A percentile compares a stretch with the other conserved stretches of the same genome.
Evolutionary conservation across 2,797 vertebrate species (phyloP).

Genomic region (Neopelma chrysocephalum): DNA sequence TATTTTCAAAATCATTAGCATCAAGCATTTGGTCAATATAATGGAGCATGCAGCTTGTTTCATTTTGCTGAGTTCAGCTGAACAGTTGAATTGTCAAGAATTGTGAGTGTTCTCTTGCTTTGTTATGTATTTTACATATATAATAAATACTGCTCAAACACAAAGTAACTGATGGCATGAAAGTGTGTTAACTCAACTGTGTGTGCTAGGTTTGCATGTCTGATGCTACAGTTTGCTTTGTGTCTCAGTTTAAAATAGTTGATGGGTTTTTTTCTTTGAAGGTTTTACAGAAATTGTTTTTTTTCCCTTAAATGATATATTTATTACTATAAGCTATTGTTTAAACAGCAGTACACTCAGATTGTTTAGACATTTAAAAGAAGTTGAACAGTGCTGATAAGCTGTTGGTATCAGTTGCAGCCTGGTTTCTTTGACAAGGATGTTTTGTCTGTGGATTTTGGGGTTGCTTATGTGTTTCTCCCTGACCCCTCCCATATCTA

Average conservation of each 20-base stretch:
- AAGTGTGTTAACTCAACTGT: background rate
- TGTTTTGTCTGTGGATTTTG: background rate
- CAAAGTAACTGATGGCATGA: background rate
- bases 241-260: background rate
- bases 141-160: background rate
- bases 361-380: background rate
- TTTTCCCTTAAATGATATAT: background rate
- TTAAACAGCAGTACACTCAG: background rate
- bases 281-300: background rate
- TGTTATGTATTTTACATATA: accelerated
- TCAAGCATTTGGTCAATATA: background rate
- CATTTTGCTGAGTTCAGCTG: background rate
- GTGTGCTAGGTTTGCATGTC: background rate
- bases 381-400: background rate
- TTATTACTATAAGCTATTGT: background rate
- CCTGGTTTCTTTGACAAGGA: background rate
- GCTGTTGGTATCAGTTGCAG: background rate
- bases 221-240: background rate
- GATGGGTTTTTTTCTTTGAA: background rate
- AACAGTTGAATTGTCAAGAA: background rate
- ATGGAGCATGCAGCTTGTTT: background rate
- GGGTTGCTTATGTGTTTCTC: background rate
- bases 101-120: background rate
- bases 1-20: background rate
- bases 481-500: background rate